A percentile compares a stretch with the other conserved stretches of the same genome.
Conservation (phyloP, 2,888 invertebrate genomes). For the Suillia variegata region DNA sequence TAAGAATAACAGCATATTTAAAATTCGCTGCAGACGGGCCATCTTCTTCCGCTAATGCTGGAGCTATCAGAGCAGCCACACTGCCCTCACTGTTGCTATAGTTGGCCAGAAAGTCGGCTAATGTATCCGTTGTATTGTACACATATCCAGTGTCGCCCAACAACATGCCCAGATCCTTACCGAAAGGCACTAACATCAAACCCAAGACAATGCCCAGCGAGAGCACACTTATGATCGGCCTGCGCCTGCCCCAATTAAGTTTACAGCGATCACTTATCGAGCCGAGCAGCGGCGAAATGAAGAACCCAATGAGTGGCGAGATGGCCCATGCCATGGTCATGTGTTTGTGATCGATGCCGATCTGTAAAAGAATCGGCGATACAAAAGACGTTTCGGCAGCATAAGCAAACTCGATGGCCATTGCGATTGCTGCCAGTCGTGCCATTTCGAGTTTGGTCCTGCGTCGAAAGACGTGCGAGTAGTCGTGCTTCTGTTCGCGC, state of each 20-base stretch:
- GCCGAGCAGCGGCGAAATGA: constrained; percentile 63
- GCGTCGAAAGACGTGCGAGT: constrained; percentile 59
- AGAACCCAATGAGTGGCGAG: constrained; percentile 60
- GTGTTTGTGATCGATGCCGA: constrained; percentile 67
- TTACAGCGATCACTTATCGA: constrained; percentile 66
- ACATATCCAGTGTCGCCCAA: constrained; percentile 59
- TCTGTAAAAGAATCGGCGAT: constrained; percentile 67
- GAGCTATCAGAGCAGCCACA: constrained; percentile 36
- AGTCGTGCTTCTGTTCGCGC: constrained; percentile 53
- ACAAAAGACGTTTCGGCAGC: constrained; percentile 73
- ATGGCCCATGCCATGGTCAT: constrained; percentile 65
- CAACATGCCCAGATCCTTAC: constrained; percentile 64
- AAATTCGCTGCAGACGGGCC: constrained; percentile 38
- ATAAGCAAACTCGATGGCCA: constrained; percentile 71
- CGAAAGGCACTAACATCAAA: constrained; percentile 67
- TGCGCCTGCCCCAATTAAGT: constrained; percentile 64
- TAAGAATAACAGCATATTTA: constrained; percentile 63
- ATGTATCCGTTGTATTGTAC: neutral
- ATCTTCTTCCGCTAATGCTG: neutral
- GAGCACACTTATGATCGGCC: constrained; percentile 67
- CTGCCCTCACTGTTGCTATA: constrained; percentile 30
- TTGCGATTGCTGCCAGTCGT: constrained; percentile 56
- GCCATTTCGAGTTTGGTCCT: constrained; percentile 57
- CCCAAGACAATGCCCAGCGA: constrained; percentile 67
- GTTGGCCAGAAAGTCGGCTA: constrained; percentile 19